Conservation (phyloP, 2,888 invertebrate genomes). For the Phyllotreta cruciferae region DNA sequence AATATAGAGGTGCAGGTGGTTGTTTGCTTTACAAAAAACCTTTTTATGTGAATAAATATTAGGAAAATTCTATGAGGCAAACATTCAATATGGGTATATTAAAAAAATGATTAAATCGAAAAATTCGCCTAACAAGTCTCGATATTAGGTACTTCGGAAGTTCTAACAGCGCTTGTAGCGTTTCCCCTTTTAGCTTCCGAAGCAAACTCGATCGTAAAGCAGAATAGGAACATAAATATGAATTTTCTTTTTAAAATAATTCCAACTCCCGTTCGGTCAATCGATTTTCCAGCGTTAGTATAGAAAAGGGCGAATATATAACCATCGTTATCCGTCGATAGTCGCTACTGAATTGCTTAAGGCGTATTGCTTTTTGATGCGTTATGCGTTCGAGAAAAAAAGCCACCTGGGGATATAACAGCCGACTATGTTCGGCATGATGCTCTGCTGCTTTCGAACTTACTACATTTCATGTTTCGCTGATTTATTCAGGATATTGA, state of each 20-base stretch:
- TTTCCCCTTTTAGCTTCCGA: no score
- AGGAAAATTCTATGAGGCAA: no score
- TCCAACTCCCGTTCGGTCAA: conserved; percentile 27
- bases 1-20: neutral
- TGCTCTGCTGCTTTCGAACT: conserved; percentile 10
- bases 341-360: conserved; percentile 34
- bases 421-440: conserved; percentile 29
- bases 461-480: conserved; percentile 23
- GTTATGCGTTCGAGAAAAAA: conserved; percentile 36
- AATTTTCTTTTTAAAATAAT: conserved; percentile 15
- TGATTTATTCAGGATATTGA: conserved; percentile 21
- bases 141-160: no score
- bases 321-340: conserved; percentile 31
- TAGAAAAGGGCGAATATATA: conserved; percentile 24
- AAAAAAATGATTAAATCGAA: no score
- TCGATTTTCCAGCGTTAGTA: conserved; percentile 20
- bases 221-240: neutral
- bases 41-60: no score
- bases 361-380: conserved; percentile 39
- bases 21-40: no score
- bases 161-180: no score
- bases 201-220: no score
- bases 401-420: conserved; percentile 34
- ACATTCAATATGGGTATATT: no score
- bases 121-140: no score